These are phyloP conservation scores for Diglossa cyanea DNA, from an alignment of 2,797 vertebrate species.

Conservation along the genomic window DNA sequence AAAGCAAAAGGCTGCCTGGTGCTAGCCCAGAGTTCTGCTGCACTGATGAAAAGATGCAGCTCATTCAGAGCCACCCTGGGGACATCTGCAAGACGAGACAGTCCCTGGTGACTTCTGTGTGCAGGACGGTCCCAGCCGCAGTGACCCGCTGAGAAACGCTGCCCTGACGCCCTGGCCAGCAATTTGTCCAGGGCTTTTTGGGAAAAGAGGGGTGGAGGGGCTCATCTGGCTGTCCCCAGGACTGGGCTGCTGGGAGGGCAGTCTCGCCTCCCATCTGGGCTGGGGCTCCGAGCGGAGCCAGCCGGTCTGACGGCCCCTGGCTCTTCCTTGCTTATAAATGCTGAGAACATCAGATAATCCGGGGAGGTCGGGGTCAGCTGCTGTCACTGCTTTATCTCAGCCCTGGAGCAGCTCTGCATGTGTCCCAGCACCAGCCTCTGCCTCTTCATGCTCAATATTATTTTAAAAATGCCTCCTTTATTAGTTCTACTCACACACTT, in stretches of 20 bases:
- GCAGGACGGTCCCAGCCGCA: not conserved
- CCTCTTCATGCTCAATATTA: not conserved
- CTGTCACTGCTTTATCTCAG: constrained; percentile 37
- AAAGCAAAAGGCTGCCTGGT: not conserved
- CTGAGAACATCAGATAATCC: constrained; percentile 88
- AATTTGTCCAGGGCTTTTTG: constrained; percentile 31
- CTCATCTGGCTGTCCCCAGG: constrained; percentile 80
- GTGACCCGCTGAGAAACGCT: not conserved
- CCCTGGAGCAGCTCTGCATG: not conserved
- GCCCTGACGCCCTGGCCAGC: not conserved
- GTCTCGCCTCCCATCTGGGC: constrained; percentile 86
- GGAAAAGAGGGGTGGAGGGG: not conserved
- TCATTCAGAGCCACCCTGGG: not conserved
- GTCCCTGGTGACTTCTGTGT: not conserved
- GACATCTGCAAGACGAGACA: not conserved
- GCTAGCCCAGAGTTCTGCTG: not conserved
- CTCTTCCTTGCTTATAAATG: constrained; percentile 84
- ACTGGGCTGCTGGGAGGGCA: constrained; percentile 81
- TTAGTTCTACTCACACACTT: not conserved
- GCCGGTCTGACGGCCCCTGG: constrained; percentile 85
- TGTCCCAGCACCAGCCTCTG: not conserved
- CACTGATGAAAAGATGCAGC: not conserved
- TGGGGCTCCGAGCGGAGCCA: constrained; percentile 82
- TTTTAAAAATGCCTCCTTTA: constrained; percentile 3
- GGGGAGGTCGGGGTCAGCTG: constrained; percentile 77